Base-by-base conservation (phyloP, 64 coral and sea anemone species). In the Montipora efflorescens region DNA sequence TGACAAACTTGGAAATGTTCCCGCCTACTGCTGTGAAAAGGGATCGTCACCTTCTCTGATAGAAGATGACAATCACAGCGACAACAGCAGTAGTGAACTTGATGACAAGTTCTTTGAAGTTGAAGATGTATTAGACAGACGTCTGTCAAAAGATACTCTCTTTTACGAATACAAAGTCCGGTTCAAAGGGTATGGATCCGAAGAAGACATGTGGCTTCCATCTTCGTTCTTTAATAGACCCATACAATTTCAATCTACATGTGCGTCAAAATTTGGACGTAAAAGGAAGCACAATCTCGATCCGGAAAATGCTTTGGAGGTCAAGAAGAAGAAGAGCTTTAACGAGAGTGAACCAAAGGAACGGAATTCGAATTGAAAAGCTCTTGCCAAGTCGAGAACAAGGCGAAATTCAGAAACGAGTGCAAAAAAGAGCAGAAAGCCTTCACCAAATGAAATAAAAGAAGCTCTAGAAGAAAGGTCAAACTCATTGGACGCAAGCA, bases 191-290 rank as follows among this genome's bases (percentile, higher is more conserved):
- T 36, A 36, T 36, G 36, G 36, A 36, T 36, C 36, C 36, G 2
- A 62, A 22, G 4, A 79, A 90, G 7, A 36, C 64, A 66, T 90
- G 88, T 90, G 88, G 88, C 75, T 90, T 8, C 83, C 66, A 9
- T 10, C 62, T n/a, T 87, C 83, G 45, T 87, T 47, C 19, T 87
- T 87, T 20, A 87, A 70, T 20, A 69, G 83, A 87, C 19, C 48
- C 5, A 8, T 87, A 15, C 68, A 69, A 5, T 87, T 36, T 48
- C 2, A 87, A 70, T 87, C 83, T 13, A 0, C 20, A 1, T 70
- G 61, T 47, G 71, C 36, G 36, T 36, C 36, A 36, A 36, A 19
- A 71, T 87, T 70, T 87, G 83, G 83, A 4, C 25, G 61, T 10
- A 87, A 87, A 20, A 67, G 83, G 48, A 87, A 72, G 48, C 64